Conservation (phyloP, 2,113 vertebrate genomes). For the Proteles cristata region DNA sequence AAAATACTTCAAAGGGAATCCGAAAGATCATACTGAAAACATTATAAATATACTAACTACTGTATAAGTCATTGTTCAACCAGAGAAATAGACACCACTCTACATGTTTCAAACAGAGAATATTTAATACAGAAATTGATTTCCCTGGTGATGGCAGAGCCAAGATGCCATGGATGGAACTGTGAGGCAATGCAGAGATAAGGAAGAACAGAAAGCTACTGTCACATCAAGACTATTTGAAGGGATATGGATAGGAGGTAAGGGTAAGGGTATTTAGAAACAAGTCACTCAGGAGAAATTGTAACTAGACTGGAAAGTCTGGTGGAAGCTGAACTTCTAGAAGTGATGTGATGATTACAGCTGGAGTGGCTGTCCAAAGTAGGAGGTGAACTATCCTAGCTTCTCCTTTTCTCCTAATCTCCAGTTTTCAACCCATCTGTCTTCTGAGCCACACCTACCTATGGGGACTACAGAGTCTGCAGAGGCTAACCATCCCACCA, state of each 20-base stretch:
- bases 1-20: background rate
- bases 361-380: background rate
- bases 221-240: background rate
- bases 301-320: background rate
- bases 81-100: background rate
- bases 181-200: background rate
- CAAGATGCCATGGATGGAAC: background rate
- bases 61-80: background rate
- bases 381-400: background rate
- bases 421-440: background rate
- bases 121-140: background rate
- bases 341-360: background rate
- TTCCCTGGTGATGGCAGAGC: background rate
- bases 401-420: background rate
- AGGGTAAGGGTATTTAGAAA: background rate
- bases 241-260: background rate
- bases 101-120: background rate
- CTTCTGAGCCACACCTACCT: background rate
- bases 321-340: background rate
- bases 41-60: background rate
- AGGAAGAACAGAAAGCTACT: background rate
- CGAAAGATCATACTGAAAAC: background rate
- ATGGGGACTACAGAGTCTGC: fast-evolving
- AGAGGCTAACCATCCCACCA: background rate
- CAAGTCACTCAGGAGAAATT: background rate